Percentiles rank a stretch among this genome's conserved stretches.
These are phyloP conservation scores for Chrysomela aeneicollis DNA, from an alignment of 2,888 invertebrate genomes.

Conservation along the genomic window DNA sequence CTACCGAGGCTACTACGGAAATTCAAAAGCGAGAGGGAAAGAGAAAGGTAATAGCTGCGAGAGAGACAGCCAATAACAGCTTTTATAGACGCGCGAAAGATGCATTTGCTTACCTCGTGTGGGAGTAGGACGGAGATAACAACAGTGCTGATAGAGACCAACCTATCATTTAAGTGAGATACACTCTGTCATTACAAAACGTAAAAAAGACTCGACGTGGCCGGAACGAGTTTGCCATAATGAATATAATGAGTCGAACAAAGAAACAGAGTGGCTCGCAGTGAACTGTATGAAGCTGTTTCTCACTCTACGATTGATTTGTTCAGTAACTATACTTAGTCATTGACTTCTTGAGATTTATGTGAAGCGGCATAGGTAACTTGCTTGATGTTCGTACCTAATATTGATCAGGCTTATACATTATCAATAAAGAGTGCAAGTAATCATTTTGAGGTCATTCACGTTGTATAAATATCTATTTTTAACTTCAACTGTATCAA, in stretches of 20 bases:
- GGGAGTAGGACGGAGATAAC: constrained; percentile 35
- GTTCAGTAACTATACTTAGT: constrained; percentile 20
- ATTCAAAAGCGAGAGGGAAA: constrained; percentile 29
- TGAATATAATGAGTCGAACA: constrained; percentile 5
- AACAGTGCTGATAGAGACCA: constrained; percentile 45
- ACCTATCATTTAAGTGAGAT: constrained; percentile 51
- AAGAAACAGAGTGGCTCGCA: constrained; percentile 33
- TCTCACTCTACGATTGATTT: constrained; percentile 32
- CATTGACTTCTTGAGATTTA: background rate
- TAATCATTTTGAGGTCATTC: background rate
- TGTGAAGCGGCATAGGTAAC: background rate
- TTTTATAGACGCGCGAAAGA: constrained; percentile 30
- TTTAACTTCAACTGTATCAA: background rate
- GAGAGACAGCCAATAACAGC: constrained; percentile 39
- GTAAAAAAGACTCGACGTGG: constrained; percentile 43
- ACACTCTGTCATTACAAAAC: constrained; percentile 49
- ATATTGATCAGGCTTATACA: too few relatives aligned
- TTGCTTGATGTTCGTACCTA: background rate
- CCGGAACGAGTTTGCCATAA: constrained; percentile 14
- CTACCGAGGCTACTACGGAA: constrained; percentile 36
- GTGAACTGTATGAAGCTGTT: constrained; percentile 36
- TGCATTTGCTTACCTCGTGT: constrained; percentile 16
- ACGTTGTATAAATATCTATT: background rate
- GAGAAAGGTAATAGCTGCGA: constrained; percentile 15
- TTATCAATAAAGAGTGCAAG: background rate